These are phyloP conservation scores for Mixornis gularis DNA, from an alignment of 2,113 vertebrate genomes.

Conservation along the genomic window DNA sequence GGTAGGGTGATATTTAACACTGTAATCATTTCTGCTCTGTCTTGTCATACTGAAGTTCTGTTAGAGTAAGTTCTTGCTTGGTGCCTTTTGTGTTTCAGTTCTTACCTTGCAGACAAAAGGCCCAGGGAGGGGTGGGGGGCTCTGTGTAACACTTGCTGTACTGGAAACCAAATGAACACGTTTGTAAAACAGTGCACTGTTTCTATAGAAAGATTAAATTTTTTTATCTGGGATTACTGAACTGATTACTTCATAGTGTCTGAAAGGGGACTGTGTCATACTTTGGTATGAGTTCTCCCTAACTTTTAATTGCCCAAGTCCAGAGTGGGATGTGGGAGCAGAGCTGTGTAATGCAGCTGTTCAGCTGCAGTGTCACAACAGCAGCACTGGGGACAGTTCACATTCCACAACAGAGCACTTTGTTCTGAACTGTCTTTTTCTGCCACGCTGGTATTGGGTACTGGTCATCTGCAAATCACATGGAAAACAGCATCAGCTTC, in stretches of 20 bases:
- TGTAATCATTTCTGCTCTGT: conserved; percentile 60
- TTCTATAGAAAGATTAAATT: conserved; percentile 78
- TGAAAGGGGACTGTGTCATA: not conserved
- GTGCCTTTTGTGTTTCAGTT: conserved; percentile 64
- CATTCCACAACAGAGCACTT: not conserved
- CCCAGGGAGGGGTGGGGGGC: conserved; percentile 11
- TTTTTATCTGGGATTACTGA: conserved; percentile 55
- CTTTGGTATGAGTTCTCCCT: not conserved
- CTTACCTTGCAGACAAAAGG: conserved; percentile 23
- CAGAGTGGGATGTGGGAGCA: not conserved
- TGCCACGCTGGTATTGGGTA: not conserved
- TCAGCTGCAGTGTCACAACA: not conserved
- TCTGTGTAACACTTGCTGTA: conserved; percentile 55
- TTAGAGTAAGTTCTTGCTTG: conserved; percentile 50
- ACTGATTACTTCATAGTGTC: not conserved
- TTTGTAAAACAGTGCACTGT: conserved; percentile 75
- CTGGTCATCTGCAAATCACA: not conserved
- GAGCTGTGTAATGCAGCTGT: not conserved
- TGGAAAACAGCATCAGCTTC: not conserved
- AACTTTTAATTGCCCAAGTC: not conserved
- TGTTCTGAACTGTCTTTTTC: not conserved
- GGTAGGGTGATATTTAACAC: conserved; percentile 51
- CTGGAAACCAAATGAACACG: conserved; percentile 71
- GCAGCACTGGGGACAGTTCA: not conserved
- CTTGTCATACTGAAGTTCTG: conserved; percentile 48